A percentile compares a stretch with the other conserved stretches of the same genome.
These are phyloP conservation scores for Girardinus metallicus DNA, from an alignment of 2,797 vertebrate species.

Conservation along the genomic window DNA sequence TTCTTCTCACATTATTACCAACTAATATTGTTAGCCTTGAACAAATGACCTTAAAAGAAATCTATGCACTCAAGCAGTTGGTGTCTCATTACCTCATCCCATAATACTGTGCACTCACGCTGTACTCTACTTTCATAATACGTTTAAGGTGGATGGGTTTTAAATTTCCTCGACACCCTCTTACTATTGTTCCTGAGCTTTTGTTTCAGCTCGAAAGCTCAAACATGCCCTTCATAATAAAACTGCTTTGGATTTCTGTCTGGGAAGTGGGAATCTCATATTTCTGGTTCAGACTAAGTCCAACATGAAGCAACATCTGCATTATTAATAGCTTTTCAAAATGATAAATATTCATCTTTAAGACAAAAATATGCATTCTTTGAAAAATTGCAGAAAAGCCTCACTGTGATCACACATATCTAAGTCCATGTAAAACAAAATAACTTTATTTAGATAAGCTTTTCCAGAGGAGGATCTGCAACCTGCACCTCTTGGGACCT, in stretches of 20 bases:
- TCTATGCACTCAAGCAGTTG: constrained; percentile 15
- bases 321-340: constrained; percentile 51
- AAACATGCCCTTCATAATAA: constrained; percentile 46
- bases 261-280: constrained; percentile 30
- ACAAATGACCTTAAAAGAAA: constrained; percentile 6
- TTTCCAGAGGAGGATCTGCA: neutral
- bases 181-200: constrained; percentile 52
- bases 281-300: constrained; percentile 32
- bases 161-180: constrained; percentile 55
- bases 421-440: neutral
- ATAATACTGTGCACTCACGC: constrained; percentile 13
- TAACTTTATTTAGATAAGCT: neutral
- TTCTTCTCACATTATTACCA: constrained; percentile 12
- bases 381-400: neutral
- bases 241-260: constrained; percentile 31
- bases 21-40: neutral
- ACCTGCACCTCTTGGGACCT: no score
- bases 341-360: constrained; percentile 24
- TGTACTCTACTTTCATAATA: constrained; percentile 40
- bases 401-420: neutral
- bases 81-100: constrained; percentile 19
- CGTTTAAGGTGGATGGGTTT: constrained; percentile 50
- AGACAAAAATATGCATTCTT: neutral
- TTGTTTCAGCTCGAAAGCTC: constrained; percentile 43
- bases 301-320: constrained; percentile 31